These are phyloP conservation scores for Platycnemis pennipes DNA, from an alignment of 2,888 invertebrate species.

Conservation along the genomic window DNA sequence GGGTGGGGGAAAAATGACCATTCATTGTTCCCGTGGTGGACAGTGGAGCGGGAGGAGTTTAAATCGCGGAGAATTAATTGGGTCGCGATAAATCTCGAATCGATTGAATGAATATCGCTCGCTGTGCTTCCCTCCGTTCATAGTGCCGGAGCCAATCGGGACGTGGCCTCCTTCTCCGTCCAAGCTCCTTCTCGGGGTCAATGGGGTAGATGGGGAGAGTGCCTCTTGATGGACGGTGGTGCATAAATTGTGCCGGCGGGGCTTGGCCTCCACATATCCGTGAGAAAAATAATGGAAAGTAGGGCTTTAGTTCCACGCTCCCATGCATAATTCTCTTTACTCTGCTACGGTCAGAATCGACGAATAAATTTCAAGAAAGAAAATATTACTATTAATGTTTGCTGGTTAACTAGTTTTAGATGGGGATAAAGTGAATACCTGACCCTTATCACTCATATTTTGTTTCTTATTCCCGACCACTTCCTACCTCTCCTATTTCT, in stretches of 20 bases:
- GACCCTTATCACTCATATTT: too few species aligned
- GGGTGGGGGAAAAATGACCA: neutral
- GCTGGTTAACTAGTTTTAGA: too few species aligned
- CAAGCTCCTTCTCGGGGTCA: neutral
- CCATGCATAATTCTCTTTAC: neutral
- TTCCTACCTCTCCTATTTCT: too few species aligned
- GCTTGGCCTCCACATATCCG: neutral
- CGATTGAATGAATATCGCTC: constrained; percentile 50
- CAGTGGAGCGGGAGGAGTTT: constrained; percentile 14
- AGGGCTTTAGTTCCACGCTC: neutral
- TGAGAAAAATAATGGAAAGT: neutral
- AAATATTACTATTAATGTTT: too few species aligned
- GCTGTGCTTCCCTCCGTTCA: neutral
- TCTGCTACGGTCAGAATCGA: neutral
- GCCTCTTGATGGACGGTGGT: neutral
- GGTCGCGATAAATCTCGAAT: constrained; percentile 64
- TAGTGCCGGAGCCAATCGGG: neutral
- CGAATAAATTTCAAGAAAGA: neutral
- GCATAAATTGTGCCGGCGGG: neutral
- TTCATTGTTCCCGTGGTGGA: constrained; percentile 42
- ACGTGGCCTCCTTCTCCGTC: neutral
- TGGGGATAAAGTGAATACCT: too few species aligned
- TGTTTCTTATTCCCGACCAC: too few species aligned
- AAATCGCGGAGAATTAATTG: constrained; percentile 46
- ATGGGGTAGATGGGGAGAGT: neutral